Conservation (phyloP, 1,140 invertebrate species). For the Chrysomallon squamiferum region DNA sequence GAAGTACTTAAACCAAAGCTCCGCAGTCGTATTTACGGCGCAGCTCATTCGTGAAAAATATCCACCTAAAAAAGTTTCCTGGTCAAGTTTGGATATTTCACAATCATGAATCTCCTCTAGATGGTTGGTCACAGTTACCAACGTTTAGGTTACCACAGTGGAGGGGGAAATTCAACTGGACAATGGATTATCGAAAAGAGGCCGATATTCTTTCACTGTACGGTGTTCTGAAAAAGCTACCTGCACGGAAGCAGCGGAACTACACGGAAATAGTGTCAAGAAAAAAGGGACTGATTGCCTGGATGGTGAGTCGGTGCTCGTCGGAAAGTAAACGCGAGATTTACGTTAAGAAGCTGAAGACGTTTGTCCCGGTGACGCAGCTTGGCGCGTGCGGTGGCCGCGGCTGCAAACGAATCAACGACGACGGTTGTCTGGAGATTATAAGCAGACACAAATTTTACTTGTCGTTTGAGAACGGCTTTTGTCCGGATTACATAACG, state of each 20-base stretch:
- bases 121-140: not conserved
- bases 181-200: slow-evolving; percentile 9
- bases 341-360: not conserved
- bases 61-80: not conserved
- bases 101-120: not conserved
- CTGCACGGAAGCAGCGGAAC: not conserved
- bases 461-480: slow-evolving; percentile 59
- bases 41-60: not conserved
- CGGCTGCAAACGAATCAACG: not conserved
- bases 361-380: not conserved
- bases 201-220: slow-evolving; percentile 7
- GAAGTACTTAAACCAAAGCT: not conserved
- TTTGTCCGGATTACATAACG: slow-evolving; percentile 59
- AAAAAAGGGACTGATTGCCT: slow-evolving; percentile 17
- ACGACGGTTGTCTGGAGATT: not conserved
- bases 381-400: slow-evolving; percentile 65
- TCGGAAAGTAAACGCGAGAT: not conserved
- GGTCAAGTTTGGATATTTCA: slow-evolving; percentile 8
- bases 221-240: not conserved
- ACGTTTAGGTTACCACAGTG: not conserved
- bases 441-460: slow-evolving; percentile 61
- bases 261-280: not conserved
- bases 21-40: not conserved
- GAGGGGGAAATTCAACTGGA: slow-evolving; percentile 13
- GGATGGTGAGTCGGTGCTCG: not conserved